These are phyloP conservation scores for Alectura lathami DNA, from an alignment of 2,113 vertebrate genomes.

Conservation along the genomic window DNA sequence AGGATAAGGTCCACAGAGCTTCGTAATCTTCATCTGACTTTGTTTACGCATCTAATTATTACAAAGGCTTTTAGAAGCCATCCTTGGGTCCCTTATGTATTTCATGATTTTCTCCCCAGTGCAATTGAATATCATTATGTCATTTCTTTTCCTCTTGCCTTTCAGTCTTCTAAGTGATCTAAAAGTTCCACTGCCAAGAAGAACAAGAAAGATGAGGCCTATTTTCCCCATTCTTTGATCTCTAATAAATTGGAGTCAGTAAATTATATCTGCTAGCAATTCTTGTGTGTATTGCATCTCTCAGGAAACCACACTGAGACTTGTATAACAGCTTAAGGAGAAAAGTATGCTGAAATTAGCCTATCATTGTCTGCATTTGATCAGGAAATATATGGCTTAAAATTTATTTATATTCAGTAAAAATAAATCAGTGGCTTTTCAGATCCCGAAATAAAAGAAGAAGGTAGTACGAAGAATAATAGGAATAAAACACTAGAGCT, in stretches of 20 bases:
- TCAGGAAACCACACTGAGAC: slow-evolving; percentile 18
- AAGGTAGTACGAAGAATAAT: neutral
- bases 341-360: slow-evolving; percentile 16
- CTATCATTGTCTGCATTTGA: neutral
- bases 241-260: slow-evolving; percentile 19
- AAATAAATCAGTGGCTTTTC: neutral
- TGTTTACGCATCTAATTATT: slow-evolving; percentile 8
- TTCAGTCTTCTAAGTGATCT: neutral
- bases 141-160: slow-evolving; percentile 1
- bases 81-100: neutral
- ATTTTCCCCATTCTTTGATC: slow-evolving; percentile 24
- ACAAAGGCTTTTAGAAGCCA: neutral
- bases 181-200: slow-evolving; percentile 2
- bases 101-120: neutral
- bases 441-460: neutral
- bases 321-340: neutral
- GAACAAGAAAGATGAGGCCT: slow-evolving; percentile 13
- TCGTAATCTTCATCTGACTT: neutral
- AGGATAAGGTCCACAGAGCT: neutral
- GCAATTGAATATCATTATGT: neutral
- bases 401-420: neutral
- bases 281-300: slow-evolving; percentile 22
- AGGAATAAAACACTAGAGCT: neutral
- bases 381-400: neutral
- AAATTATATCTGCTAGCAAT: slow-evolving; percentile 31